phyloP scores from a whole-genome alignment of 2,113 vertebrate genomes.

The Brachypteracias leptosomus region DNA sequence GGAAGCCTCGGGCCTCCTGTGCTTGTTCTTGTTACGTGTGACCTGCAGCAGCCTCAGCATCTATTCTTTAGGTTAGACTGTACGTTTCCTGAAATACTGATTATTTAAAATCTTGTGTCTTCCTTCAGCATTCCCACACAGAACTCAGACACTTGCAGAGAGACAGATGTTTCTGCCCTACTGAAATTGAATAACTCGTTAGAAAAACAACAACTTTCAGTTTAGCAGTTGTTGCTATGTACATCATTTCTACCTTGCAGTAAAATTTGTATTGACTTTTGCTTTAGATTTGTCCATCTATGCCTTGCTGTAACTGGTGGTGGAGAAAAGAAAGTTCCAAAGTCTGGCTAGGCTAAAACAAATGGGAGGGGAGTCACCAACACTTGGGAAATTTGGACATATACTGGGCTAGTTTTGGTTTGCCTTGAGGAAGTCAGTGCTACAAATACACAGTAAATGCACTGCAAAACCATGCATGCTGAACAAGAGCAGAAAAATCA shows the following conservation, averaged over 20 bases:
- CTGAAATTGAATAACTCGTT: background rate
- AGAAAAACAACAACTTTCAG: background rate
- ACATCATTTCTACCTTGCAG: background rate
- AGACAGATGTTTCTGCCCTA: background rate
- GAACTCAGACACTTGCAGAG: background rate
- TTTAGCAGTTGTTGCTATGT: background rate
- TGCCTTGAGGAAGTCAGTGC: background rate
- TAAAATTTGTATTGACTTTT: background rate
- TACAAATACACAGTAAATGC: background rate
- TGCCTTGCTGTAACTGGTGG: background rate
- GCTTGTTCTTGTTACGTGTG: background rate
- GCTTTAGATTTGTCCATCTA: background rate
- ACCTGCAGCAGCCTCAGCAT: background rate
- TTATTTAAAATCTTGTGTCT: background rate
- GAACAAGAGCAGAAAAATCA: background rate
- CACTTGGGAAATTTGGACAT: background rate
- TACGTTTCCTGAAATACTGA: background rate
- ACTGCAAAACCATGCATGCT: background rate
- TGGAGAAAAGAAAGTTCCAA: background rate
- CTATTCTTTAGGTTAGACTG: background rate
- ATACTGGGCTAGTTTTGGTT: background rate
- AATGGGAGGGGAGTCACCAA: background rate
- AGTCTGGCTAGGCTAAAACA: background rate
- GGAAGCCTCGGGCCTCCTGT: background rate
- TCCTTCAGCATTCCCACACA: background rate